A percentile compares a stretch with the other conserved stretches of the same genome.
Evolutionary conservation across 2,113 vertebrate genomes (phyloP).

Genomic region (Raphicerus campestris): DNA sequence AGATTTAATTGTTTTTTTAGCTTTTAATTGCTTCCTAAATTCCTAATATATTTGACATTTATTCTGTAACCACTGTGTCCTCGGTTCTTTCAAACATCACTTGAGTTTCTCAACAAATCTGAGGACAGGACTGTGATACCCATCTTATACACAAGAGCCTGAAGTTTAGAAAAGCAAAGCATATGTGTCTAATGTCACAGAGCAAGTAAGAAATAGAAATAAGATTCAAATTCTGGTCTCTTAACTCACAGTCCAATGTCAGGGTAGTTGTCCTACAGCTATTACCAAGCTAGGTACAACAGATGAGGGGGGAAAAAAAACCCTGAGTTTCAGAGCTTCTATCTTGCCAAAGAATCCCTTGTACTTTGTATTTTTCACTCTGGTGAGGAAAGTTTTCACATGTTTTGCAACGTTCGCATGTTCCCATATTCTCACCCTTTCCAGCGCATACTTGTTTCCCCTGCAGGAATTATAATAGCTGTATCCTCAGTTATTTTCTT

Average conservation of each 20-base stretch:
- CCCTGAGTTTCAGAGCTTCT: not conserved
- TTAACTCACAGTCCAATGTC: not conserved
- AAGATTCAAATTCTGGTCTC: not conserved
- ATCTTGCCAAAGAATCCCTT: not conserved
- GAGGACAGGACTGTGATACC: not conserved
- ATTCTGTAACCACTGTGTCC: not conserved
- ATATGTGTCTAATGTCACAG: not conserved
- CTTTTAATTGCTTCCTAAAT: conserved; percentile 40
- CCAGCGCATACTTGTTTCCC: not conserved
- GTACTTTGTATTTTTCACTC: not conserved
- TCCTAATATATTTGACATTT: not conserved
- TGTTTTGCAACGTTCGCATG: not conserved
- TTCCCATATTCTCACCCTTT: not conserved
- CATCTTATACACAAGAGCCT: not conserved
- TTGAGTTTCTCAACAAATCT: not conserved
- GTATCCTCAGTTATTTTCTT: not conserved
- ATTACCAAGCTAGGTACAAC: not conserved
- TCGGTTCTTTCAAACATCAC: not conserved
- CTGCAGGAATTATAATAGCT: not conserved
- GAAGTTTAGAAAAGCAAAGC: not conserved
- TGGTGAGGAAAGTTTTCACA: not conserved
- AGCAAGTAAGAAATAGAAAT: not conserved
- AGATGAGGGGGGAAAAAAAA: not conserved
- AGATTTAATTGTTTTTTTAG: conserved; percentile 25
- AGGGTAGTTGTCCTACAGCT: not conserved